Conservation (phyloP, 2,797 vertebrate genomes). For the Falco biarmicus region DNA sequence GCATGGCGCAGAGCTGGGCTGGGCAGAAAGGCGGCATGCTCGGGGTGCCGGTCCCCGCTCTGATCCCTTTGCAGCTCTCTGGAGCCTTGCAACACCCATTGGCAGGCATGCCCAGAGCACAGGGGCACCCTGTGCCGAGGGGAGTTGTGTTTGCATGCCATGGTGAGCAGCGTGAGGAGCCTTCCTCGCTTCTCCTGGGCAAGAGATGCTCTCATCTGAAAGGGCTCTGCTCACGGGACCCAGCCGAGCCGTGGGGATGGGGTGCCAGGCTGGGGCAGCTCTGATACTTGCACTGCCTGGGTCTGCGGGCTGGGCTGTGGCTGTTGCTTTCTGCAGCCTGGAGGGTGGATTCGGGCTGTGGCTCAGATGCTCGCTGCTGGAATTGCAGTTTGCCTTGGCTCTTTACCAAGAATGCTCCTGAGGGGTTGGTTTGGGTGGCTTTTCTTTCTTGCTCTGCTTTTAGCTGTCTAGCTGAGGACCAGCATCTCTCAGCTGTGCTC, state of each 20-base stretch:
- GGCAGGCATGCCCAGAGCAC: not conserved
- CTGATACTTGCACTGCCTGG: not conserved
- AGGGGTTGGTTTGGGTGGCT: not conserved
- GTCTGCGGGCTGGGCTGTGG: not conserved
- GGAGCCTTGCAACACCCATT: not conserved
- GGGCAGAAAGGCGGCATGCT: not conserved
- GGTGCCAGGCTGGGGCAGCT: not conserved
- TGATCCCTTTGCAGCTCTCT: not conserved
- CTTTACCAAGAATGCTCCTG: not conserved
- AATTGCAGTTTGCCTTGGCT: not conserved
- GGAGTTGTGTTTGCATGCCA: not conserved
- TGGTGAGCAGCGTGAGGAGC: not conserved
- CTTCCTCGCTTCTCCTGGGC: not conserved
- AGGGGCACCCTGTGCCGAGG: not conserved
- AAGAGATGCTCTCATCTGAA: not conserved
- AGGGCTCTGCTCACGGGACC: not conserved
- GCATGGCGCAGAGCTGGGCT: not conserved
- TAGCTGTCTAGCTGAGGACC: not conserved
- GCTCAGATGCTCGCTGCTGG: not conserved
- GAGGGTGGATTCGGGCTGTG: not conserved
- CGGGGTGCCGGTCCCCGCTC: rapidly evolving
- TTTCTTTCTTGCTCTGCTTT: not conserved
- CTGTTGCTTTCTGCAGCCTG: not conserved
- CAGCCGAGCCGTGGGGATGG: not conserved
- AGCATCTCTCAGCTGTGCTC: not conserved